These are phyloP conservation scores for Neodontobutis hainanensis DNA, from an alignment of 2,113 vertebrate species.

Conservation along the genomic window DNA sequence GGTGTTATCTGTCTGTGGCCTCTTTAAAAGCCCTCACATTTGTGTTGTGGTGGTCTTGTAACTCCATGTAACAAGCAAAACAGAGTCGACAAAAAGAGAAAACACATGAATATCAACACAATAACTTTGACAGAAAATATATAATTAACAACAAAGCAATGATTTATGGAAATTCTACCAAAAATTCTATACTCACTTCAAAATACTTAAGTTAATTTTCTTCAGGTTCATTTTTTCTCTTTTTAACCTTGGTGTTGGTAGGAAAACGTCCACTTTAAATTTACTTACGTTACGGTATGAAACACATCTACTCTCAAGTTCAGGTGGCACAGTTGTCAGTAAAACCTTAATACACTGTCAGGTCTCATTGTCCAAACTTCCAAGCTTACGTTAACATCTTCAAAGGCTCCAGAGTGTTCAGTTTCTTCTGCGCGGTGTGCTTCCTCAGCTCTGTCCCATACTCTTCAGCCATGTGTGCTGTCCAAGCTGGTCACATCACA, in stretches of 20 bases:
- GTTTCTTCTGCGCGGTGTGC: background rate
- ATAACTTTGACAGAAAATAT: no score
- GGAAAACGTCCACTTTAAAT: background rate
- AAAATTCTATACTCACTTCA: no score
- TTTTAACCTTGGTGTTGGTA: background rate
- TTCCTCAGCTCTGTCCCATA: background rate
- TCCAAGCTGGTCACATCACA: constrained; percentile 1
- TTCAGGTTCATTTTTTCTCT: no score
- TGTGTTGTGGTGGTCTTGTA: constrained; percentile 1
- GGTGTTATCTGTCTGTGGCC: background rate
- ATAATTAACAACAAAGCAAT: no score
- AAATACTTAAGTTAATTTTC: no score
- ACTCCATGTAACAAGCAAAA: background rate
- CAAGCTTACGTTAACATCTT: background rate
- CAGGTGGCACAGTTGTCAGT: background rate
- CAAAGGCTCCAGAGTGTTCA: background rate
- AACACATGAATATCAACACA: no score
- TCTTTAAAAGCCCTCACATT: background rate
- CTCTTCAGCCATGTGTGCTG: constrained; percentile 1
- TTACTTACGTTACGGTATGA: no score
- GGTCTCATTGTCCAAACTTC: background rate
- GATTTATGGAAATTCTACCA: no score
- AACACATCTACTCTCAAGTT: background rate
- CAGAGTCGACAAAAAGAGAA: background rate
- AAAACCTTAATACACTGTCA: background rate